Evolutionary conservation across 1,140 invertebrate genomes (phyloP).

Genomic region (Ceratina australensis): DNA sequence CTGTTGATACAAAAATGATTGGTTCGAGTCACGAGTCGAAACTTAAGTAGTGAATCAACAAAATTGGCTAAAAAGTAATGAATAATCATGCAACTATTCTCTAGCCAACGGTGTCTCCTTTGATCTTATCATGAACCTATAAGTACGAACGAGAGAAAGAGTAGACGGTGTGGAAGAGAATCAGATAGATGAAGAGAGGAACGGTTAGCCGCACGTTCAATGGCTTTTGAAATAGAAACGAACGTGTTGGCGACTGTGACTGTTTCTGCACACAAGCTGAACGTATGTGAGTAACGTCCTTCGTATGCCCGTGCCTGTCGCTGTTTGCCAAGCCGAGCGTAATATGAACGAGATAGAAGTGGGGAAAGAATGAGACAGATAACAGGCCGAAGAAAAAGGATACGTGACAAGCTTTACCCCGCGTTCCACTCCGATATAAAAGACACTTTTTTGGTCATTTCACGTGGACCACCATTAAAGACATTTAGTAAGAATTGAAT

Average conservation of each 20-base stretch:
- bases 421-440: slow-evolving; percentile 44
- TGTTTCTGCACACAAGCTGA: neutral
- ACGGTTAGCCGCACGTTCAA: slow-evolving; percentile 39
- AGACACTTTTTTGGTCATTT: slow-evolving; percentile 44
- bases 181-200: neutral
- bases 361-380: slow-evolving; percentile 8
- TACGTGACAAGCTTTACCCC: slow-evolving; percentile 25
- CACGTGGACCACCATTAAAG: slow-evolving; percentile 8
- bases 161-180: neutral
- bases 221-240: slow-evolving; percentile 34
- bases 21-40: neutral
- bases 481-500: slow-evolving; percentile 24
- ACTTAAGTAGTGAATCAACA: neutral
- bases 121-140: neutral
- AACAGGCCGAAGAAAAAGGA: slow-evolving; percentile 20
- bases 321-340: slow-evolving; percentile 64
- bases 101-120: neutral
- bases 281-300: slow-evolving; percentile 50
- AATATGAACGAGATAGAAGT: slow-evolving; percentile 44
- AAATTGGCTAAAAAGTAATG: slow-evolving; percentile 16
- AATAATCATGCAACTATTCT: neutral
- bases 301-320: slow-evolving; percentile 60
- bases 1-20: no score
- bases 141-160: slow-evolving; percentile 1
- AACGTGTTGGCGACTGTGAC: neutral